Evolutionary conservation across 2,113 vertebrate species (phyloP).

Genomic region (Phaethornis superciliosus): DNA sequence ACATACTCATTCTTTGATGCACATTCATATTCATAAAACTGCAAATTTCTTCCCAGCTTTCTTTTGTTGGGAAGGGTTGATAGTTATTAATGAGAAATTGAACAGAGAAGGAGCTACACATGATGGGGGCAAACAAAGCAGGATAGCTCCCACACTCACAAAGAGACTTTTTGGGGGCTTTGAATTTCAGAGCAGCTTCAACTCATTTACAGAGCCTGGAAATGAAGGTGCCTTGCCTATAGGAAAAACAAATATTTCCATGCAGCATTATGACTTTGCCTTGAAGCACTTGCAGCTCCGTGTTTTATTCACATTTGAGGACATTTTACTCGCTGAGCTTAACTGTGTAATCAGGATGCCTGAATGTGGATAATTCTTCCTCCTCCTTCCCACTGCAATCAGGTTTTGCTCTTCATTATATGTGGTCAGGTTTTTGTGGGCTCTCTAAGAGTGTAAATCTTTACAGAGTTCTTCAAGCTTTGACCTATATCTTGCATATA

Average conservation of each 20-base stretch:
- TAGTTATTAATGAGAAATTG: neutral
- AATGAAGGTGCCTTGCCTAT: neutral
- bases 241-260: neutral
- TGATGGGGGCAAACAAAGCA: neutral
- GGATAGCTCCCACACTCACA: neutral
- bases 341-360: neutral
- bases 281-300: neutral
- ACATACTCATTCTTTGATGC: neutral
- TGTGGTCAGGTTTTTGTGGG: neutral
- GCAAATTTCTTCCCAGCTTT: neutral
- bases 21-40: neutral
- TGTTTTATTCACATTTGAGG: neutral
- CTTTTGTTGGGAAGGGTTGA: neutral
- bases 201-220: neutral
- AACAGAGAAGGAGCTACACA: neutral
- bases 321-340: neutral
- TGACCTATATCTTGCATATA: constrained; percentile 20
- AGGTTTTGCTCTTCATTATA: constrained; percentile 34
- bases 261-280: neutral
- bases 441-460: constrained; percentile 30
- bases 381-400: neutral
- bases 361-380: neutral
- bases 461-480: constrained; percentile 6
- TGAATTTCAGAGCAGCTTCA: constrained; percentile 7
- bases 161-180: neutral